Conservation (phyloP, 2,113 vertebrate species). For the Charadrius vociferus region DNA sequence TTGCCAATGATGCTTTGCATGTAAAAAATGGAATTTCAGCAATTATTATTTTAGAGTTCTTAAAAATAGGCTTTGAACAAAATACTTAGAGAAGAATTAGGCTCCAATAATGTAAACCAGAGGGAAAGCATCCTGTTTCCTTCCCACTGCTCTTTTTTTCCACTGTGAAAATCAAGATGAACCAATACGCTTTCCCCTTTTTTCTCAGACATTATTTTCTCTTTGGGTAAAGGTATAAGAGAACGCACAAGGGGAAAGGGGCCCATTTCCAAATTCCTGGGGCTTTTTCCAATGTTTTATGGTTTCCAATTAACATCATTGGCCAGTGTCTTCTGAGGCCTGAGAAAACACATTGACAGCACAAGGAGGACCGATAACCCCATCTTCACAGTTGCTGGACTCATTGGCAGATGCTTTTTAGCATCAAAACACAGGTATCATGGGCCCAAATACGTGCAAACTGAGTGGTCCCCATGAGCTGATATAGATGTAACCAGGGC, state of each 20-base stretch:
- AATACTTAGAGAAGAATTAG: not conserved
- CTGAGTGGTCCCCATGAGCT: not conserved
- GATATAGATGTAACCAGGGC: not conserved
- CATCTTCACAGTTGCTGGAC: not conserved
- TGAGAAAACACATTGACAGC: not conserved
- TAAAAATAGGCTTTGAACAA: conserved; percentile 19
- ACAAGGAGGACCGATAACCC: not conserved
- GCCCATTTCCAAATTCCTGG: not conserved
- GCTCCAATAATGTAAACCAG: not conserved
- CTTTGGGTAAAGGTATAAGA: not conserved
- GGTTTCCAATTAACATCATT: not conserved
- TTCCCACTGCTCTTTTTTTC: not conserved
- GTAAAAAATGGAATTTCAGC: not conserved
- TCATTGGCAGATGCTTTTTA: not conserved
- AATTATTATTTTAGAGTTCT: not conserved
- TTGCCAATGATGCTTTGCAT: not conserved
- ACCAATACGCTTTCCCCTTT: not conserved
- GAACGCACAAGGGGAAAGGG: not conserved
- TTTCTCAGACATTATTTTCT: not conserved
- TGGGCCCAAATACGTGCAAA: not conserved
- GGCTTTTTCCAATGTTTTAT: not conserved
- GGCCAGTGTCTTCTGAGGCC: not conserved
- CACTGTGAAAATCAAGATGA: not conserved
- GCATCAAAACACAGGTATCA: not conserved
- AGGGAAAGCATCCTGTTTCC: not conserved